Evolutionary conservation across 1,140 invertebrate species (phyloP), one percentile per base, ranked within the genome.

Genomic region (Stegodyphus mimosarum): DNA sequence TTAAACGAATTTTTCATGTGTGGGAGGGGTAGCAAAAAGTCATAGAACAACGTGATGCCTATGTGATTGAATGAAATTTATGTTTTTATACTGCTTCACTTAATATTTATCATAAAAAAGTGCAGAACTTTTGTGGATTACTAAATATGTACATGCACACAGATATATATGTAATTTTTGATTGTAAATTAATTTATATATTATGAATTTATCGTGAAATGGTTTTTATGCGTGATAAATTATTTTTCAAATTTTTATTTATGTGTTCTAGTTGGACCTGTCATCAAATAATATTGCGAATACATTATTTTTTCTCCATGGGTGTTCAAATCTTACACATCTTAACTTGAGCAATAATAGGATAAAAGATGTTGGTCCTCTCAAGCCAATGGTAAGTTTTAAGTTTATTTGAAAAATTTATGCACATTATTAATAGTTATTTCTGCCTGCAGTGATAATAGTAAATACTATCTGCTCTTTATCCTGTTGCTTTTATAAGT

Each of bases 311-410:
- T 72, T 74, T 66, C 18, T 83, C 9, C 48, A 66, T 74, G 60
- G 60, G 13, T 73, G 70, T 48, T 70, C 70, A 55, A 48, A 83
- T 11, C 10, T 83, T n/a, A 74, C 80, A 51, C 49, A 83, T 67
- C 53, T 83, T 13, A 67, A 83, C 53, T 74, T 83, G 63, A 83
- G 80, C 52, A 74, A 67, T 33, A 83, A 83, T 74, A 83, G 66
- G 52, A 74, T 83, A 7, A 83, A 74, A 74, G 80, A 83, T 18
- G 5, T 55, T 18, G 7, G 10, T 15, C 55, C 60, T 7, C 15
- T 83, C 7, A 74, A 83, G 66, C 11, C 71, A 33, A 74, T 83
- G 50, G 80, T 83, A 83, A 74, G 50, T 55, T 51, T 79, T 17
- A 5, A 4, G 15, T 55, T 53, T 48, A 13, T 70, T 11, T 15